A percentile compares a stretch with the other conserved stretches of the same genome.
These are phyloP conservation scores for Pangasianodon gigas DNA, from an alignment of 2,113 vertebrate genomes.

Conservation along the genomic window DNA sequence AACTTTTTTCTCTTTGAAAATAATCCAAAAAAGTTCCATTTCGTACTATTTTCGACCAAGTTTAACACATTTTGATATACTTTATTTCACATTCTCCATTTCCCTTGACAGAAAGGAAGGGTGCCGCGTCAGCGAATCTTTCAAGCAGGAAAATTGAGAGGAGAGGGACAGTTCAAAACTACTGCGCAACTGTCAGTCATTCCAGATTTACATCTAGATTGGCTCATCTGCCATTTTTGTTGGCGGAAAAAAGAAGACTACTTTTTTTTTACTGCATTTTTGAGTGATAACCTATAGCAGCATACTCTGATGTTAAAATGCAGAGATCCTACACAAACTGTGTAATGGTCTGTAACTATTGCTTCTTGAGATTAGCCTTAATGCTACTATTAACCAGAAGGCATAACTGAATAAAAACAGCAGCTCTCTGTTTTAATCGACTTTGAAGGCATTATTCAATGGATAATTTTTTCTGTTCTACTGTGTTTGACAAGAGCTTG, in stretches of 20 bases:
- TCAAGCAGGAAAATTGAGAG: neutral
- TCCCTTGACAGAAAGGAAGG: neutral
- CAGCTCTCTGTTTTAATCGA: neutral
- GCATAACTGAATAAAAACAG: neutral
- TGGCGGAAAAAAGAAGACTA: neutral
- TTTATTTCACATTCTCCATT: neutral
- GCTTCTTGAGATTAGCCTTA: neutral
- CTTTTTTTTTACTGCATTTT: neutral
- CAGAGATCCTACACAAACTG: neutral
- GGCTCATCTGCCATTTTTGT: neutral
- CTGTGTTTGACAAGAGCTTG: neutral
- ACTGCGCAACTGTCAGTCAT: neutral
- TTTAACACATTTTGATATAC: neutral
- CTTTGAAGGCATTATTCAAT: neutral
- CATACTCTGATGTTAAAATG: neutral
- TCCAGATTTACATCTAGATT: neutral
- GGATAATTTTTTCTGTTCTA: neutral
- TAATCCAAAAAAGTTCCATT: neutral
- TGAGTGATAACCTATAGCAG: neutral
- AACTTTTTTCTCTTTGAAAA: neutral
- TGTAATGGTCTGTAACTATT: neutral
- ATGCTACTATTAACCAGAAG: neutral
- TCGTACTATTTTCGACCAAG: neutral
- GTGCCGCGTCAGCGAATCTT: neutral
- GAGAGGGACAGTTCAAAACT: neutral